phyloP scores from a whole-genome alignment of 2,888 invertebrate species.

The Heliconius ismenius region DNA sequence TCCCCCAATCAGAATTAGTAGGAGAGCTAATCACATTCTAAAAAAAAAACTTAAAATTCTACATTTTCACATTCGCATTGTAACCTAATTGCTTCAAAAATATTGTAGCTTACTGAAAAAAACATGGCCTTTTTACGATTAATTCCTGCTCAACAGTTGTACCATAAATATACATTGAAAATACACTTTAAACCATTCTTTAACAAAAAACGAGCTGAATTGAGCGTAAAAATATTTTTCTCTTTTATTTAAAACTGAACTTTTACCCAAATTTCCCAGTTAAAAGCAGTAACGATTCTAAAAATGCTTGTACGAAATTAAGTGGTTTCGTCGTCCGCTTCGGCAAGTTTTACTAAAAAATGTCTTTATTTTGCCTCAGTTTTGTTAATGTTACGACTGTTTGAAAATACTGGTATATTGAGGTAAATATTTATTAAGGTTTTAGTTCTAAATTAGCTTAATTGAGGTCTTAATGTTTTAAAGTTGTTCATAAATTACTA shows the following conservation, averaged over 20 bases:
- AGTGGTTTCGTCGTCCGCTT: constrained; percentile 46
- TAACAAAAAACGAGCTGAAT: constrained; percentile 21
- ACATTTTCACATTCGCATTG: neutral
- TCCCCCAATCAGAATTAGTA: no score
- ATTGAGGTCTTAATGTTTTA: neutral
- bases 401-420: neutral
- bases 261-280: constrained; percentile 25
- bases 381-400: neutral
- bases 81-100: neutral
- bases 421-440: neutral
- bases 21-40: no score
- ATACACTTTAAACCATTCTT: constrained; percentile 1
- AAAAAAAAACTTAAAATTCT: no score
- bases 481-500: neutral
- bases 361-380: constrained; percentile 30
- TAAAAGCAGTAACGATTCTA: constrained; percentile 31
- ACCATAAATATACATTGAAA: constrained; percentile 8
- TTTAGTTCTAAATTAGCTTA: neutral
- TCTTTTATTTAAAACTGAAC: constrained; percentile 22
- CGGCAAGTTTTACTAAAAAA: constrained; percentile 29
- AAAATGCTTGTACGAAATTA: constrained; percentile 43
- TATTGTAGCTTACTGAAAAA: neutral
- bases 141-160: neutral
- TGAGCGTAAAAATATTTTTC: constrained; percentile 27
- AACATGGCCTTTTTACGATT: neutral